A percentile compares a stretch with the other conserved stretches of the same genome.
phyloP scores from a whole-genome alignment of 2,113 vertebrate genomes.

The Prionailurus viverrinus region DNA sequence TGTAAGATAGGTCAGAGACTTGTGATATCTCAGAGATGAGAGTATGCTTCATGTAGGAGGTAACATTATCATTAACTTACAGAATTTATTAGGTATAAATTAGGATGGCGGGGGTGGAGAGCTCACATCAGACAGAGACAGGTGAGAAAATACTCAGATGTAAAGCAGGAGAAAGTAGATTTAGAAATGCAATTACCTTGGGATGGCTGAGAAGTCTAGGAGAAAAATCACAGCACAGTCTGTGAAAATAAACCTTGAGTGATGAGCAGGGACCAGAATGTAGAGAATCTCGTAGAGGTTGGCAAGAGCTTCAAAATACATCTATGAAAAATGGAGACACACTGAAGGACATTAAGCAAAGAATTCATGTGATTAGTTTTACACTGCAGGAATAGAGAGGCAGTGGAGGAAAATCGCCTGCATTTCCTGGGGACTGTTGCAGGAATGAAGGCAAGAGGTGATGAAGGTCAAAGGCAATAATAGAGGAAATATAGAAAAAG shows the following conservation, averaged over 20 bases:
- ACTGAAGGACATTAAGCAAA: background rate
- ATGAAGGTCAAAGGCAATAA: background rate
- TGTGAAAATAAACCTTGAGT: slow-evolving; percentile 59
- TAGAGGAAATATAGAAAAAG: background rate
- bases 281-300: background rate
- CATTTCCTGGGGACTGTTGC: background rate
- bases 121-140: background rate
- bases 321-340: background rate
- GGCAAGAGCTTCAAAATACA: background rate
- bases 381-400: background rate
- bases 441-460: background rate
- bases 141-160: slow-evolving; percentile 18
- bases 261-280: background rate
- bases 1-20: background rate
- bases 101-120: background rate
- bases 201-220: slow-evolving; percentile 13
- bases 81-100: background rate
- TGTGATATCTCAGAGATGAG: background rate
- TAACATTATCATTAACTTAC: background rate
- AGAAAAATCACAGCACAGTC: slow-evolving; percentile 28
- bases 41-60: background rate
- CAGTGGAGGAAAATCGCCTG: background rate
- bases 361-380: background rate
- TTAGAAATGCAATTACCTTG: slow-evolving; percentile 10
- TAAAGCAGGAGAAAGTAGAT: slow-evolving; percentile 43